A percentile compares a stretch with the other conserved stretches of the same genome.
These are phyloP conservation scores for Montipora capitata DNA, from an alignment of 92 coral and sea anemone genomes.

Conservation along the genomic window DNA sequence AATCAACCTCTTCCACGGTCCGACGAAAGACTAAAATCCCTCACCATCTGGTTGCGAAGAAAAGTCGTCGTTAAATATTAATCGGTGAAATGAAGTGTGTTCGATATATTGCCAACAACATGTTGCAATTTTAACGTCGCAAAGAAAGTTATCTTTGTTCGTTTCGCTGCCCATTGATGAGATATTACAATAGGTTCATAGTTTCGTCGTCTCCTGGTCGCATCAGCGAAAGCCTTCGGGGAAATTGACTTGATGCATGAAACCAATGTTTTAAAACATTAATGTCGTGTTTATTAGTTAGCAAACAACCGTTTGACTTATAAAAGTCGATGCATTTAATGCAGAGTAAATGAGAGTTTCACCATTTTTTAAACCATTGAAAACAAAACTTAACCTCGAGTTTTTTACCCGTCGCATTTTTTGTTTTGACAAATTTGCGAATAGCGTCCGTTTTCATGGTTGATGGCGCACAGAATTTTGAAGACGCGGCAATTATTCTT, in stretches of 20 bases:
- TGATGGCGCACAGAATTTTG: conserved; percentile 62
- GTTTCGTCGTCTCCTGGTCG: not conserved
- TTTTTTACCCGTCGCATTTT: not conserved
- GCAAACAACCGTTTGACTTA: conserved; percentile 4
- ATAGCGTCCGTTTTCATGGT: conserved; percentile 87
- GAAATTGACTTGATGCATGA: not conserved
- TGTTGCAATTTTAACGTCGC: conserved; percentile 15
- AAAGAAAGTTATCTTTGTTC: not conserved
- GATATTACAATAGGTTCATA: not conserved
- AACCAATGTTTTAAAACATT: conserved; percentile 5
- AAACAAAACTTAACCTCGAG: not conserved
- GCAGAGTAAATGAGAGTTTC: not conserved
- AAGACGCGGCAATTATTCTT: conserved; percentile 25
- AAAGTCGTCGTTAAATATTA: conserved; percentile 8
- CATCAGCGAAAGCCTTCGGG: not conserved
- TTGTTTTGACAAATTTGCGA: conserved; percentile 5
- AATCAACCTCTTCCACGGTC: not conserved
- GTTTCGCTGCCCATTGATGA: not conserved
- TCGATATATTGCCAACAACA: not conserved
- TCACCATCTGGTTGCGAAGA: conserved; percentile 5
- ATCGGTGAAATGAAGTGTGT: not conserved
- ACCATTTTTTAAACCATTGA: not conserved
- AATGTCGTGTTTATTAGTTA: not conserved
- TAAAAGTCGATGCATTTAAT: not conserved
- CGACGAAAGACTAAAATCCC: conserved; percentile 13